Percentiles rank a stretch among this genome's conserved stretches.
Conservation (phyloP, 2,113 vertebrate species). For the Bothrops jararaca region DNA sequence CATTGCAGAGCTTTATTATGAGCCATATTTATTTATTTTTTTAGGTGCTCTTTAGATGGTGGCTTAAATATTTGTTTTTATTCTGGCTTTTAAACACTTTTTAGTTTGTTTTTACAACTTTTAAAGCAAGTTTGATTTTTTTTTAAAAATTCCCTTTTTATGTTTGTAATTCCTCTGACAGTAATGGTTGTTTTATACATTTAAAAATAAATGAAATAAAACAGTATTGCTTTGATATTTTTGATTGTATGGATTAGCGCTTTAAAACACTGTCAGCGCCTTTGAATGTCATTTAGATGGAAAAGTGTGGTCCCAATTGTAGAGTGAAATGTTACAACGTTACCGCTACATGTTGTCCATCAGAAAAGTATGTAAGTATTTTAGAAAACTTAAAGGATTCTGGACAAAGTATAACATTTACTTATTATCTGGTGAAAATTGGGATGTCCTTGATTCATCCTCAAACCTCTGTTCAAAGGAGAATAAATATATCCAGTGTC, state of each 20-base stretch:
- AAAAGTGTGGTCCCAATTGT: background rate
- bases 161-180: background rate
- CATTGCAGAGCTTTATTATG: background rate
- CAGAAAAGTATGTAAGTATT: background rate
- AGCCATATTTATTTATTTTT: background rate
- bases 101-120: background rate
- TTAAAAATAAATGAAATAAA: background rate
- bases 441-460: background rate
- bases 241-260: background rate
- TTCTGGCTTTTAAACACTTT: background rate
- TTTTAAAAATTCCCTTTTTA: background rate
- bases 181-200: background rate
- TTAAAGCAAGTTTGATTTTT: background rate
- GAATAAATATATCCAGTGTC: constrained; percentile 28
- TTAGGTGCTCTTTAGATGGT: background rate
- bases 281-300: background rate
- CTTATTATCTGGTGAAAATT: background rate
- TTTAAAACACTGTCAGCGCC: background rate
- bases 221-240: background rate
- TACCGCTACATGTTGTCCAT: background rate
- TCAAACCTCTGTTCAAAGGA: background rate
- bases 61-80: background rate
- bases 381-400: background rate
- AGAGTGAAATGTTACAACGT: background rate
- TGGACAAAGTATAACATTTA: background rate